Conservation (phyloP, 2,113 vertebrate genomes). For the Paracyprichromis sp. region DNA sequence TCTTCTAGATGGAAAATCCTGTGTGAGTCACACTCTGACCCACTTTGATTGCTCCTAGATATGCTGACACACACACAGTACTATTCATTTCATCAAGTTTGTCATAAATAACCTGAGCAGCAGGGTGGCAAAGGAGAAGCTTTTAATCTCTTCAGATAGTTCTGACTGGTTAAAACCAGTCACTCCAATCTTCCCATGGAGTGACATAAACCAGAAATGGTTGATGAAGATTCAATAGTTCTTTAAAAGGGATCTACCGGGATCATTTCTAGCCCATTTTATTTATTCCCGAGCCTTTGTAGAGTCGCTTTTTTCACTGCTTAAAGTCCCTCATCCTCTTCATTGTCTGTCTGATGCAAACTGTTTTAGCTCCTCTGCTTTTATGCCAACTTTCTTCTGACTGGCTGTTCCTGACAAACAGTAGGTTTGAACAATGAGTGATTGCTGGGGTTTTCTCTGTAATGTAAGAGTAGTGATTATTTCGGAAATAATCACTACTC, state of each 20-base stretch:
- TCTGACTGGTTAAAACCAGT: background rate
- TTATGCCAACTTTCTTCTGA: background rate
- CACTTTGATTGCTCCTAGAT: background rate
- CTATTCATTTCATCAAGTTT: background rate
- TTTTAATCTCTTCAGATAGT: background rate
- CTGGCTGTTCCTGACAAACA: background rate
- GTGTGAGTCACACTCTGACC: background rate
- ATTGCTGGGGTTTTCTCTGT: background rate
- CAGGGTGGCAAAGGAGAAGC: background rate
- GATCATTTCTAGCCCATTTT: background rate
- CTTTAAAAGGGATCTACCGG: background rate
- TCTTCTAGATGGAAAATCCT: background rate
- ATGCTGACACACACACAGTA: background rate
- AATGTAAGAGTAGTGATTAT: background rate
- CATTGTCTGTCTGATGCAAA: accelerated
- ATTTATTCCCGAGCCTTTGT: background rate
- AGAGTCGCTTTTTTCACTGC: background rate
- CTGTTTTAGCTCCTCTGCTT: background rate
- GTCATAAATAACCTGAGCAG: background rate
- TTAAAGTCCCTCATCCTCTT: background rate
- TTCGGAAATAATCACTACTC: background rate
- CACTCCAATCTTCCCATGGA: background rate
- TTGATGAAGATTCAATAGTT: background rate
- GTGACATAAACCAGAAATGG: background rate
- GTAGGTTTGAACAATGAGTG: background rate